phyloP scores from a whole-genome alignment of 2,888 invertebrate species.

The Chorisops tibialis region DNA sequence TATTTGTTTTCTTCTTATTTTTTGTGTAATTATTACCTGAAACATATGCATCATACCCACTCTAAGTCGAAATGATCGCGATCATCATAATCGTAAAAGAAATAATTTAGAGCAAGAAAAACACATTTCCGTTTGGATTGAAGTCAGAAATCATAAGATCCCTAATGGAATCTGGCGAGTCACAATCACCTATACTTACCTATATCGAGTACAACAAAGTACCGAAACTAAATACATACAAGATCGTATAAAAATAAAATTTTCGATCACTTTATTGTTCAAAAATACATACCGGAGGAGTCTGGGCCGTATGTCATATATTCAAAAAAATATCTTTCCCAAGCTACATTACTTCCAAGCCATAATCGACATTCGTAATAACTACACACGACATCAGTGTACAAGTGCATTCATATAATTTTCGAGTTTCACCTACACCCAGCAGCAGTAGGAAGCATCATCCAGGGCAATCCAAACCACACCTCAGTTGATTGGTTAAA shows the following conservation, averaged over 20 bases:
- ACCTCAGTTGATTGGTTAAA: slow-evolving; percentile 21
- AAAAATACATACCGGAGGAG: not conserved
- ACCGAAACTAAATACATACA: not conserved
- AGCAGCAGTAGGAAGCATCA: not conserved
- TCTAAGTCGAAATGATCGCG: too few species aligned
- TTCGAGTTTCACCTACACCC: not conserved
- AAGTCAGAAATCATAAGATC: too few species aligned
- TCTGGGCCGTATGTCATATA: not conserved
- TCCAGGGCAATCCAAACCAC: slow-evolving; percentile 8
- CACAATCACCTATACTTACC: too few species aligned
- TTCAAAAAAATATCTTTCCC: not conserved
- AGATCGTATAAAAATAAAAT: not conserved
- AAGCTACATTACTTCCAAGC: not conserved
- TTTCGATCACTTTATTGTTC: not conserved
- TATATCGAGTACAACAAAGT: too few species aligned
- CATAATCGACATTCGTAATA: not conserved
- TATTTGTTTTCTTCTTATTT: too few species aligned
- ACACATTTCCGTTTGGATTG: too few species aligned
- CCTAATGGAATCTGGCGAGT: too few species aligned
- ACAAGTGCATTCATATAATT: not conserved
- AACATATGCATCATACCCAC: too few species aligned
- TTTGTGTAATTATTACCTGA: too few species aligned
- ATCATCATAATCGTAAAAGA: too few species aligned
- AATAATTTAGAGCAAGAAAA: too few species aligned
- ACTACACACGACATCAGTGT: not conserved